A percentile compares a stretch with the other conserved stretches of the same genome.
These are phyloP conservation scores for Bombus picipes DNA, from an alignment of 1,140 invertebrate genomes.

Conservation along the genomic window DNA sequence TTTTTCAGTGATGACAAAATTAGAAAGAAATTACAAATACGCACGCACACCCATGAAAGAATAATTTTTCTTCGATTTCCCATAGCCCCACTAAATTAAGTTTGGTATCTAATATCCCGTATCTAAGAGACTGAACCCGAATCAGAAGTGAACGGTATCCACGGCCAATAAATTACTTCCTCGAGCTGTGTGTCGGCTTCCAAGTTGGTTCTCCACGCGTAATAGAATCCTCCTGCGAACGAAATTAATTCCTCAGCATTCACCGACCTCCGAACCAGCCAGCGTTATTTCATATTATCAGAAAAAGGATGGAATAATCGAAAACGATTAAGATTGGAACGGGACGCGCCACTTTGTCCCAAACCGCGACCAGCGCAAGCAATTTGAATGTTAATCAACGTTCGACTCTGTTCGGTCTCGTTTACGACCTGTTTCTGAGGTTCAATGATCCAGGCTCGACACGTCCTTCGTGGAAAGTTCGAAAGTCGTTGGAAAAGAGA, in stretches of 20 bases:
- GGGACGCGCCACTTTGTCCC: slow-evolving; percentile 35
- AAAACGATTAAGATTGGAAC: not conserved
- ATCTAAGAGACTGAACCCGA: not conserved
- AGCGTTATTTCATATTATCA: not conserved
- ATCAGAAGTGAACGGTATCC: not conserved
- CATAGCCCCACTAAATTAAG: not conserved
- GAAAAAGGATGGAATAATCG: not conserved
- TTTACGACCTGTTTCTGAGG: slow-evolving; percentile 27
- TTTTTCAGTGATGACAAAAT: not conserved
- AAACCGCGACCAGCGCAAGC: slow-evolving; percentile 43
- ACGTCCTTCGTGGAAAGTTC: slow-evolving; percentile 51
- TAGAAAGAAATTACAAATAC: not conserved
- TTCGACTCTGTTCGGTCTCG: slow-evolving; percentile 14
- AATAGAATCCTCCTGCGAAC: slow-evolving; percentile 24
- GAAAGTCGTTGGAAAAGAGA: slow-evolving; percentile 67
- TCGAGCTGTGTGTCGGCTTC: not conserved
- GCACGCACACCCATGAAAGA: not conserved
- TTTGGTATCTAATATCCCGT: not conserved
- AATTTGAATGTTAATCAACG: slow-evolving; percentile 53
- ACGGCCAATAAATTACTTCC: slow-evolving; percentile 2
- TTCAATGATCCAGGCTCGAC: slow-evolving; percentile 1
- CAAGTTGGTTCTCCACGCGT: too few species aligned
- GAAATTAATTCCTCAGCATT: slow-evolving; percentile 27
- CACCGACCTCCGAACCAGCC: not conserved
- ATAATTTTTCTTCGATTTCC: not conserved